Base-by-base conservation (phyloP, 2,113 vertebrate species). In the Elgaria multicarinata region DNA sequence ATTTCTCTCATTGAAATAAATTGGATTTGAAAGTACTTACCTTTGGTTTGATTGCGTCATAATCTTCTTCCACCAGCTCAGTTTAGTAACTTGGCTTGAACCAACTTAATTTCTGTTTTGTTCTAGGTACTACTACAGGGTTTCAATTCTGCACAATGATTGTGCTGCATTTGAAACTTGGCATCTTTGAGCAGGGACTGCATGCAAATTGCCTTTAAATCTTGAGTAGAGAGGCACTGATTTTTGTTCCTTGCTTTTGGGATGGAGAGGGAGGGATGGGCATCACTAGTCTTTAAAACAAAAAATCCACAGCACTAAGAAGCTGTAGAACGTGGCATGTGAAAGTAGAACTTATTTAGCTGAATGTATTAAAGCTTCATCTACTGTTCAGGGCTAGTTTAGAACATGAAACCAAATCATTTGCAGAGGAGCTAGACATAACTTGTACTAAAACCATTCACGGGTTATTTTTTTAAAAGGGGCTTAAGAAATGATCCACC, bases 51-150 rank as follows among this genome's bases (percentile, higher is more conserved):
- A 72, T 33, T 89, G 42, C 69, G 36, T 67, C 62, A 24, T 39
- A 66, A 31, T 53, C 90, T 92, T 92, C 85, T 94, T 92, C 92
- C 85, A 94, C 92, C 92, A 92, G 92, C 92, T 95, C 89, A 88
- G 4, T 87, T 33, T 87, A 87, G 69, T 77, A 85, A 81, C 88
- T 93, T 93, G 91, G 90, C 85, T 90, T 92, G 84, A 81, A 89
- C 86, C 88, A 88, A 87, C 90, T 62, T 42, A 90, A 76, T 92
- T 82, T 85, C 76, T 42, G 78, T 93, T 90, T 90, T 84, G 36
- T 94, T 90, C 83, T 92, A 87, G 81, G 92, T 93, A 87, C 77
- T 92, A 94, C 92, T 88, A 26, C 78, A 87, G 90, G 94, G 91
- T 92, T 91, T 95, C 89, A 77, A 71, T 89, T 95, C 91, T 94